Percentiles rank a stretch among this genome's conserved stretches.
These are phyloP conservation scores for Hormaphis cornu DNA, from an alignment of 1,140 invertebrate species.

Conservation along the genomic window DNA sequence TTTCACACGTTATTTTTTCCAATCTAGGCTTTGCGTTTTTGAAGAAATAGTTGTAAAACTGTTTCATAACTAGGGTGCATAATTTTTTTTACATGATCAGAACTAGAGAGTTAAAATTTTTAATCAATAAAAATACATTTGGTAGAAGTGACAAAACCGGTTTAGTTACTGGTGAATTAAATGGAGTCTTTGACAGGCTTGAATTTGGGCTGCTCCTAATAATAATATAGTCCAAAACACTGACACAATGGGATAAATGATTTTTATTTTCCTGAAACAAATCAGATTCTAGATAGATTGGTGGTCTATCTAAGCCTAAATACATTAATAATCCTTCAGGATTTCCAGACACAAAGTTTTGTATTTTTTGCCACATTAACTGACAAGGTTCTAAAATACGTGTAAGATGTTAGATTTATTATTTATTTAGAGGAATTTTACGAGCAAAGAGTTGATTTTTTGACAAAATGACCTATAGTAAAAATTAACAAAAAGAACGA, in stretches of 20 bases:
- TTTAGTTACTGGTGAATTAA: slow-evolving; percentile 18
- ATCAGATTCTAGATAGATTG: slow-evolving; percentile 8
- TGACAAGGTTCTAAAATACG: slow-evolving; percentile 30
- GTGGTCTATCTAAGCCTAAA: slow-evolving; percentile 13
- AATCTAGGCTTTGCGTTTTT: background rate
- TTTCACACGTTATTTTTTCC: slow-evolving; percentile 20
- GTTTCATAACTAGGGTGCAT: slow-evolving; percentile 1
- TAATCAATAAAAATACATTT: slow-evolving; percentile 61
- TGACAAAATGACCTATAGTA: too few species aligned
- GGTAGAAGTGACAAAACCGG: slow-evolving; percentile 63
- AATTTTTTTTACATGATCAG: slow-evolving; percentile 6
- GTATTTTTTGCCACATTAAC: slow-evolving; percentile 29
- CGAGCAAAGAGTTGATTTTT: too few species aligned
- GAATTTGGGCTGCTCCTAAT: slow-evolving; percentile 20
- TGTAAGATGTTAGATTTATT: slow-evolving; percentile 10
- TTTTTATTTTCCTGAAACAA: background rate
- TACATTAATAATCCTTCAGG: slow-evolving; percentile 18
- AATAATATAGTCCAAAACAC: background rate
- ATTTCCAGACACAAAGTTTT: background rate
- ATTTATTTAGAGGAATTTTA: too few species aligned
- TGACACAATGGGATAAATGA: slow-evolving; percentile 20
- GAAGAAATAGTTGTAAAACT: slow-evolving; percentile 14
- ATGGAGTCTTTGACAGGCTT: background rate
- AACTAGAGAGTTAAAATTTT: slow-evolving; percentile 66
- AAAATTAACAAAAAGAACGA: too few species aligned